Conservation (phyloP, 2,797 vertebrate genomes). For the Argya squamiceps region DNA sequence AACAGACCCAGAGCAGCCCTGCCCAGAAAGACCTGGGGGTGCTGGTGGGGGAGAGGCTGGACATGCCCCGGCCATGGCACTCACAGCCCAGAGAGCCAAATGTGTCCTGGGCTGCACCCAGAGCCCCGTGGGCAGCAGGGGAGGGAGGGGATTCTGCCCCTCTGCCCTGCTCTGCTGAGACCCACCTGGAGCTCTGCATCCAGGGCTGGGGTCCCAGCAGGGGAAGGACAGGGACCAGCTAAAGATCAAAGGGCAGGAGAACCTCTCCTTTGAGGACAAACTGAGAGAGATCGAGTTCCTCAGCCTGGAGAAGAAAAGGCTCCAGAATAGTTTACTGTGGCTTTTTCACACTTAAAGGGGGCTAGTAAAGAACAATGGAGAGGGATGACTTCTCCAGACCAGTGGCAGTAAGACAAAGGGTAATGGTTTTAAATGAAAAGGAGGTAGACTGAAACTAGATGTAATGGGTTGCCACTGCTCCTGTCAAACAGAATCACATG, state of each 20-base stretch:
- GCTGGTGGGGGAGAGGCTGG: background rate
- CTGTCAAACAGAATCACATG: background rate
- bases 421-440: background rate
- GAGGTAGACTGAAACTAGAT: background rate
- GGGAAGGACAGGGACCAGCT: fast-evolving
- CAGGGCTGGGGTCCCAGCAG: background rate
- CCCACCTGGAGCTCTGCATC: background rate
- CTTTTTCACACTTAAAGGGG: background rate
- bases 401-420: background rate
- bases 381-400: background rate
- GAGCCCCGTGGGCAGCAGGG: background rate
- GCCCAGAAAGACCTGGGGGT: background rate
- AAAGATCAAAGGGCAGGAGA: background rate
- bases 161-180: background rate
- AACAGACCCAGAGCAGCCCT: background rate
- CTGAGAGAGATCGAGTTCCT: background rate
- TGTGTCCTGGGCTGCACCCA: background rate
- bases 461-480: background rate
- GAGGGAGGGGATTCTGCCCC: background rate
- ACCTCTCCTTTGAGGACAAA: background rate
- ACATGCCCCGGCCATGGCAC: fast-evolving
- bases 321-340: fast-evolving
- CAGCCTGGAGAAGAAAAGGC: background rate
- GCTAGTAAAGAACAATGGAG: background rate
- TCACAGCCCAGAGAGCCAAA: background rate